Conservation (phyloP, 1,140 invertebrate genomes). For the Harpegnathos saltator region DNA sequence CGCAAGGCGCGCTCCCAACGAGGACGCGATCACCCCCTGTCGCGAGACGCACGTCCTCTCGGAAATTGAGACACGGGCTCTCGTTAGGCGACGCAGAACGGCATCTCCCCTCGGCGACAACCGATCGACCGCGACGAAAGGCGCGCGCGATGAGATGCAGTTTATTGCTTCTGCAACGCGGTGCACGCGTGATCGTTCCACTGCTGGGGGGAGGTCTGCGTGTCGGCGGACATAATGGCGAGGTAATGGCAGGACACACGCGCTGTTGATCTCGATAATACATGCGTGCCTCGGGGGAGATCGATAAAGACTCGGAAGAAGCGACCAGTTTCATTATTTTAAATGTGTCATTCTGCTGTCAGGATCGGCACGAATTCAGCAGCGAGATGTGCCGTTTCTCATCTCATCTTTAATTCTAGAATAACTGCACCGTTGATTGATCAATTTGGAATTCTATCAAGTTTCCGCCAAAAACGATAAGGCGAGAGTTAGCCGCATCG, state of each 20-base stretch:
- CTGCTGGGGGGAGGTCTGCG: background rate
- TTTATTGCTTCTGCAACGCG: conserved; percentile 58
- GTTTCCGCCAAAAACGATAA: too few species aligned
- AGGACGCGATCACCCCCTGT: conserved; percentile 51
- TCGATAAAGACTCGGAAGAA: too few species aligned
- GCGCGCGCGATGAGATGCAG: conserved; percentile 45
- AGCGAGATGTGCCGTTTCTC: too few species aligned
- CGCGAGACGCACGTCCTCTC: conserved; percentile 76
- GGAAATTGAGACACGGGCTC: conserved; percentile 82
- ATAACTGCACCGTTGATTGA: too few species aligned
- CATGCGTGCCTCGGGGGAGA: too few species aligned
- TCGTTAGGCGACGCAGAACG: conserved; percentile 74
- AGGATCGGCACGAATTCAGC: too few species aligned
- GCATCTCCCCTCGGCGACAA: conserved; percentile 63
- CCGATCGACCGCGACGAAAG: conserved; percentile 44
- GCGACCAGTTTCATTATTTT: too few species aligned
- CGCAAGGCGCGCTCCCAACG: conserved; percentile 52
- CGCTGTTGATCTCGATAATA: too few species aligned
- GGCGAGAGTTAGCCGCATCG: too few species aligned
- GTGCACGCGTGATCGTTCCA: conserved; percentile 36
- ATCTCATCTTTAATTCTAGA: too few species aligned
- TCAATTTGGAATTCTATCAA: too few species aligned
- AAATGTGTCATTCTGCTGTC: too few species aligned
- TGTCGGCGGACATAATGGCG: conserved; percentile 45
- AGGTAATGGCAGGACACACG: background rate